These are phyloP conservation scores for Helobdella robusta DNA, from an alignment of 2,888 invertebrate genomes.

Conservation along the genomic window DNA sequence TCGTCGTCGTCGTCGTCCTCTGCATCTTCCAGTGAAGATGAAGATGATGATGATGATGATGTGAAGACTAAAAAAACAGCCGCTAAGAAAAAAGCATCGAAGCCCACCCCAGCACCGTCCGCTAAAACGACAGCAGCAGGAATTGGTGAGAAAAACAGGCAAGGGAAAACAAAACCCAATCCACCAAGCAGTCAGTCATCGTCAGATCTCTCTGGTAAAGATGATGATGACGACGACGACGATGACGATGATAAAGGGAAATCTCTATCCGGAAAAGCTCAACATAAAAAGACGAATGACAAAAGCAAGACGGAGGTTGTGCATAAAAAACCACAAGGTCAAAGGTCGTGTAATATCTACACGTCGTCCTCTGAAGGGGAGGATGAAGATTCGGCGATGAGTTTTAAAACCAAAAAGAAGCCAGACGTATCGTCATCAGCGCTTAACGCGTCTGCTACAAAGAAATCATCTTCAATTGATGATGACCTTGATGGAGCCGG, in stretches of 20 bases:
- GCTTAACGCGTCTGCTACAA: too few relatives aligned
- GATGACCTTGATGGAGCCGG: too few relatives aligned
- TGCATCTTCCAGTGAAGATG: conserved; percentile 17
- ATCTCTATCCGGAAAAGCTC: neutral
- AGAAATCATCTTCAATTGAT: too few relatives aligned
- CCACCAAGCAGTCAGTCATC: neutral
- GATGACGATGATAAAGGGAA: neutral
- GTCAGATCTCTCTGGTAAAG: neutral
- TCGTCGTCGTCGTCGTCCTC: conserved; percentile 6
- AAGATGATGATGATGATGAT: conserved; percentile 18
- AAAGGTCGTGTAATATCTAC: conserved; percentile 1
- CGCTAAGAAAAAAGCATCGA: neutral
- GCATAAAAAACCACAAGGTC: neutral
- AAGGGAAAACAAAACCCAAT: conserved; percentile 1
- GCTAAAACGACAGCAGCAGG: neutral
- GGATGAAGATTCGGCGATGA: neutral
- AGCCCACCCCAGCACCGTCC: neutral
- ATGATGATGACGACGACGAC: neutral
- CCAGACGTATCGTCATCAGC: neutral
- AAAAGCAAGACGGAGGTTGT: neutral
- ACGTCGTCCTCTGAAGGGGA: conserved; percentile 3
- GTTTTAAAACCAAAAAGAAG: neutral
- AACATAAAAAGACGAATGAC: neutral
- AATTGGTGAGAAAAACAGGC: neutral
- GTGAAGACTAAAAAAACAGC: neutral